Percentiles rank a stretch among this genome's conserved stretches.
Evolutionary conservation across 2,113 vertebrate species (phyloP).

Genomic region (Struthidea cinerea): DNA sequence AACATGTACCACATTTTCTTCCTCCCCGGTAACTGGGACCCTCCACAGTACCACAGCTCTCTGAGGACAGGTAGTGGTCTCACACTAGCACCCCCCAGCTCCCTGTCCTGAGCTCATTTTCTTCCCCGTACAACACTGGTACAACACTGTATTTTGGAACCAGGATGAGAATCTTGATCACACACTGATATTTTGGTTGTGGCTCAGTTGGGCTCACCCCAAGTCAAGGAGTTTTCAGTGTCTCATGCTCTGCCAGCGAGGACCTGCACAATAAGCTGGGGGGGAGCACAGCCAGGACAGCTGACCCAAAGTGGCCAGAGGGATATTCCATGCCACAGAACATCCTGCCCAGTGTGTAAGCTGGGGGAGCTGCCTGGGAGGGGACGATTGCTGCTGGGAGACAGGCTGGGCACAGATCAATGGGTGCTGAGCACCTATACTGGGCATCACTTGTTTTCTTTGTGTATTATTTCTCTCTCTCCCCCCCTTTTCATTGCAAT

Average conservation of each 20-base stretch:
- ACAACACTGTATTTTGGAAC: background rate
- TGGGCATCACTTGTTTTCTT: background rate
- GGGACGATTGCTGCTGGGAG: background rate
- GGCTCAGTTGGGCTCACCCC: background rate
- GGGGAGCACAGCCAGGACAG: background rate
- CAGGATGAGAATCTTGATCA: background rate
- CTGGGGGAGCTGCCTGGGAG: background rate
- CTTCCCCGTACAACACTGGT: background rate
- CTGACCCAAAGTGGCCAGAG: background rate
- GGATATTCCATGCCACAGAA: background rate
- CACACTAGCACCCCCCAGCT: background rate
- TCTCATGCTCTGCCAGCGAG: background rate
- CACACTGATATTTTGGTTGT: background rate
- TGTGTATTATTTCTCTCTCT: background rate
- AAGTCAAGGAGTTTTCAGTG: background rate
- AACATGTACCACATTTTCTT: background rate
- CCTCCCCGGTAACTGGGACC: background rate
- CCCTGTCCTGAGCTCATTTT: background rate
- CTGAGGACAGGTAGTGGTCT: background rate
- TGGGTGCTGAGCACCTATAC: background rate
- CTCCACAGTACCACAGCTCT: background rate
- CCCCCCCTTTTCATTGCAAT: background rate
- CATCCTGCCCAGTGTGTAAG: background rate
- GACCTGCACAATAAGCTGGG: background rate
- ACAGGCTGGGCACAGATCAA: background rate